Base-by-base conservation (phyloP, 2,797 vertebrate genomes). In the Enteromius thamalakanensis region DNA sequence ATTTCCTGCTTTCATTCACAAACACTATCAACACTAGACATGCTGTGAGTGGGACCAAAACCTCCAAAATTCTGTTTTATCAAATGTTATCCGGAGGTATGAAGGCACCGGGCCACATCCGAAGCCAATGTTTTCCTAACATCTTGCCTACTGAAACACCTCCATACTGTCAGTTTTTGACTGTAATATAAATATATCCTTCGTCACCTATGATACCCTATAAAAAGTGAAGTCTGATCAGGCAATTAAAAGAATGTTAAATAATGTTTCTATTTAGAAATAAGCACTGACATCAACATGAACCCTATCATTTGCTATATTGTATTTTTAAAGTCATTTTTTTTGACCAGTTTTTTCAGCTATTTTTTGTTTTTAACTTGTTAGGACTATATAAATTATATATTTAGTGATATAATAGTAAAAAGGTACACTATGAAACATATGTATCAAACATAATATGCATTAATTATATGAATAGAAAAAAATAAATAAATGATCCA, bases 1-100 rank as follows among this genome's bases (percentile, higher is more conserved):
- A 75, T 75, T 55, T 58, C 72, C 37, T 64, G 37, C 37, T 64
- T 47, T 64, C 40, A 77, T 47, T 77, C 55, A 45, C 55, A 60
- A 29, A 42, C 55, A 47, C 58, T 60, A 62, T 29, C 55, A 62
- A 77, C 37, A 17, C 9, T 26, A 77, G 55, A 26, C 55, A 76
- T 37, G 2, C 37, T 11, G 8, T 10, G 55, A 77, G 55, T 45
- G n/a, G 53, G 37, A 76, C 34, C 0, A 37, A 60, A 62, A 64
- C 58, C 53, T 47, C 5, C 47, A 45, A 64, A 62, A 60, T 45
- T 5, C n/a, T 26, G n/a, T 26, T 40, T 60, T 29, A 77, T 77
- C 75, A 32, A 64, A 60, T 45, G 58, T 40, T 21, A 19, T 76
- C 12, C 55, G 15, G 23, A 76, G 53, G 75, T 62, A 26, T 45